phyloP scores from a whole-genome alignment of 2,797 vertebrate species.

The Poecilia wingei region DNA sequence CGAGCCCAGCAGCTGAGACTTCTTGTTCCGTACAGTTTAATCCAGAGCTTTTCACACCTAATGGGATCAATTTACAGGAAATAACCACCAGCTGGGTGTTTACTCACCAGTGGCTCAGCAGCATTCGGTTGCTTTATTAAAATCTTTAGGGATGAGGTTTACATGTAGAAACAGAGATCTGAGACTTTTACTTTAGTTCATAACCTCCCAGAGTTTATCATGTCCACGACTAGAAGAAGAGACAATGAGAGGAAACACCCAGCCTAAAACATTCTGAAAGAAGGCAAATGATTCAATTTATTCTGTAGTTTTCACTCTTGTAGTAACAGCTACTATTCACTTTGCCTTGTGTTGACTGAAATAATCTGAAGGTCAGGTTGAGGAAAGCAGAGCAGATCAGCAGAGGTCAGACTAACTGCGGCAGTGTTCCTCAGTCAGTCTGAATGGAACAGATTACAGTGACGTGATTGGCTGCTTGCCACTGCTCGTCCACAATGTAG shows the following conservation, averaged over 20 bases:
- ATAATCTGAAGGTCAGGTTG: slow-evolving; percentile 21
- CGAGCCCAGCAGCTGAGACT: slow-evolving; percentile 8
- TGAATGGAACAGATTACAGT: slow-evolving; percentile 25
- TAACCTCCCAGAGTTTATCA: not conserved
- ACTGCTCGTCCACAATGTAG: slow-evolving; percentile 2
- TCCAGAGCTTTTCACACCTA: slow-evolving; percentile 54
- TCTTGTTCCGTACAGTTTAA: slow-evolving; percentile 63
- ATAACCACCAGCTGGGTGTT: slow-evolving; percentile 51
- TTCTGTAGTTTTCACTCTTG: not conserved
- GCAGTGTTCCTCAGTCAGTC: not conserved
- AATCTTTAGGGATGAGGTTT: slow-evolving; percentile 40
- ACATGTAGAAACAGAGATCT: slow-evolving; percentile 4
- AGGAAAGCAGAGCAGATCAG: slow-evolving; percentile 7
- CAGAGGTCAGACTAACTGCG: not conserved
- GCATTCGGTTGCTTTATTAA: slow-evolving; percentile 26
- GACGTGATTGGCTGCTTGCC: slow-evolving; percentile 14
- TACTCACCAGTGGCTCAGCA: slow-evolving; percentile 30
- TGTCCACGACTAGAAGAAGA: not conserved
- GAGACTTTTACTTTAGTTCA: not conserved
- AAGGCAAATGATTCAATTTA: not conserved
- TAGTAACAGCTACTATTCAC: not conserved
- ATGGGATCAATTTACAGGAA: slow-evolving; percentile 67
- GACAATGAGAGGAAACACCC: not conserved
- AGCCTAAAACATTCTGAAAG: not conserved
- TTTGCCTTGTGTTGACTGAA: not conserved